Base-by-base conservation (phyloP, 1,140 invertebrate species). In the Drosophila erecta region DNA sequence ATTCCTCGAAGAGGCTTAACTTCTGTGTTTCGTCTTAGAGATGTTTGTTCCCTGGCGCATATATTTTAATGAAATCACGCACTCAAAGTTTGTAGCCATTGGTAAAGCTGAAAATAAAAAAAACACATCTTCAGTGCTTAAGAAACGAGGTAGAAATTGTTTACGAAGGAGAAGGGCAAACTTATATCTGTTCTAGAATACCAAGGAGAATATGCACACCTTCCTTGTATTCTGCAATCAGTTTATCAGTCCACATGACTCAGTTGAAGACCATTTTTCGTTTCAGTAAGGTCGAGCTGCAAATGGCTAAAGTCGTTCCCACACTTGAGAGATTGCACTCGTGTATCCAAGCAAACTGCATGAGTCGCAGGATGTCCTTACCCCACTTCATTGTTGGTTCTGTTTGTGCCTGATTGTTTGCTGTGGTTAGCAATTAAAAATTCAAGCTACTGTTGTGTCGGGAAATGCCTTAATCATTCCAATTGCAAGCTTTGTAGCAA, bases 371-470 rank as follows among this genome's bases (percentile, higher is more conserved):
- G n/a, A n/a, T n/a, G 24, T 38, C 27, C 14, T 50, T 27, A 12
- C 12, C 12, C 8, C 12, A 8, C 33, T 24, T 22, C 41, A 38
- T n/a, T 38, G 14, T 12, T 12, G 33, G 20, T 20, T 4, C 4
- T 24, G 27, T 30, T 30, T 30, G 27, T 30, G 27, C n/a, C 54
- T 12, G 17, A 50, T 37, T 49, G 53, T 66, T 58, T 75, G 60
- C 50, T 58, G 60, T 75, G 60, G 71, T 44, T 38, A 51, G 33
- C 71, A 75, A 75, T 75, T 75, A 66, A 75, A 75, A 75, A 75
- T 75, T 75, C 41, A 75, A 75, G 47, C 49, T 46, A 40, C 43
- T 20, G 44, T 70, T 69, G 20, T 38, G 24, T 24, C 5, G 41
- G 4, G 27, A 20, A 27, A 35, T 33, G 24, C 12, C 33, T 8